Base-by-base conservation (phyloP, 2,888 invertebrate genomes). In the Drymonia ruficornis region DNA sequence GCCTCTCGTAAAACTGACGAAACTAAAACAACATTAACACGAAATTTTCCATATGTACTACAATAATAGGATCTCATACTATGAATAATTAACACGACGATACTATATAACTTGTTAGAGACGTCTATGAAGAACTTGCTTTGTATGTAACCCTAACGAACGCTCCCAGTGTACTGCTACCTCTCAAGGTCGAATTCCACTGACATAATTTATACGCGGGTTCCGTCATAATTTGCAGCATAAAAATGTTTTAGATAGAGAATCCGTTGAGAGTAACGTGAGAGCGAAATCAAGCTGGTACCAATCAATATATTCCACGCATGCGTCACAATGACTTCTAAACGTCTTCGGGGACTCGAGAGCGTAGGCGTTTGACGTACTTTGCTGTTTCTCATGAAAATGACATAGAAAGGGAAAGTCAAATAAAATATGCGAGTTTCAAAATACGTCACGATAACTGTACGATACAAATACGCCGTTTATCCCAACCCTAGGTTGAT, bases 231-330 rank as follows among this genome's bases (percentile, higher is more conserved):
- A 23, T 23, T 23, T 23, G 31, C n/a, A n/a, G 43, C 9, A 9
- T 31, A 31, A 29, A 31, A 34, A 16, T 50, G 54, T 66, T 53
- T 19, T 48, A 58, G 55, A 59, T 56, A 58, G 44, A 52, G 52
- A 62, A 61, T 66, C 64, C 65, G 63, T 56, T 52, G 59, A 73
- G 67, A 78, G 70, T 65, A 68, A 66, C 65, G 60, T 61, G 73
- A 74, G 75, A 77, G 78, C 70, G 74, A 78, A 83, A 83, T 84
- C 84, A 78, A 78, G 80, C 71, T 70, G 76, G 77, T 70, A 77
- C 72, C 74, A 86, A 92, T 91, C 91, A 87, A 92, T 91, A 91
- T 68, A 74, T 78, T 84, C 68, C 80, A 86, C 92, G 92, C 92
- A 91, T 92, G 92, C 92, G 92, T 89, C 83, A 78, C 65, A 63